Evolutionary conservation across 2,113 vertebrate species (phyloP).

Genomic region (Phylloscopus trochiloides): DNA sequence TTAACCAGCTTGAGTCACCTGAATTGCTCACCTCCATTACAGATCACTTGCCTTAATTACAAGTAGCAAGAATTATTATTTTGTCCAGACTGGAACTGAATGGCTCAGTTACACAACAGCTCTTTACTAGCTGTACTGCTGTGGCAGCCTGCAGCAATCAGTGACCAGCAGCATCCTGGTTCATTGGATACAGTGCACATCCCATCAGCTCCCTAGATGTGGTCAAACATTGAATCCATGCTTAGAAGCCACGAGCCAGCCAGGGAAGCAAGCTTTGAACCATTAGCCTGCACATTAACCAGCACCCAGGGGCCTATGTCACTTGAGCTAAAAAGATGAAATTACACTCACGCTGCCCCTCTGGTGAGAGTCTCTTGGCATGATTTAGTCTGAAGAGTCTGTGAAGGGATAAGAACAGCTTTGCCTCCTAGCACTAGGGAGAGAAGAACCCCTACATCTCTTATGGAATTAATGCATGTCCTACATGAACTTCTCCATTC

Average conservation of each 20-base stretch:
- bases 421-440: background rate
- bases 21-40: background rate
- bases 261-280: background rate
- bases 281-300: background rate
- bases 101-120: background rate
- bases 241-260: background rate
- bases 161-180: background rate
- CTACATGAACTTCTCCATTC: background rate
- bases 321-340: background rate
- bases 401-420: background rate
- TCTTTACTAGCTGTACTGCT: background rate
- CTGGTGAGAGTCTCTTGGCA: background rate
- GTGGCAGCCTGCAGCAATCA: background rate
- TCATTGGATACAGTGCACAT: background rate
- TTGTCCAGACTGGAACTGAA: background rate
- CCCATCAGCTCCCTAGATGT: background rate
- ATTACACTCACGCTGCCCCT: rapidly evolving
- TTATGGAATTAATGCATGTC: rapidly evolving
- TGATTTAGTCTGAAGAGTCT: background rate
- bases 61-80: background rate
- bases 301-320: background rate
- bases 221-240: background rate
- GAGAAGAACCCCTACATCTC: background rate
- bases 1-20: background rate
- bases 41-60: background rate